Percentiles rank a stretch among this genome's conserved stretches.
phyloP scores from a whole-genome alignment of 2,797 vertebrate genomes.

The Selene dorsalis region DNA sequence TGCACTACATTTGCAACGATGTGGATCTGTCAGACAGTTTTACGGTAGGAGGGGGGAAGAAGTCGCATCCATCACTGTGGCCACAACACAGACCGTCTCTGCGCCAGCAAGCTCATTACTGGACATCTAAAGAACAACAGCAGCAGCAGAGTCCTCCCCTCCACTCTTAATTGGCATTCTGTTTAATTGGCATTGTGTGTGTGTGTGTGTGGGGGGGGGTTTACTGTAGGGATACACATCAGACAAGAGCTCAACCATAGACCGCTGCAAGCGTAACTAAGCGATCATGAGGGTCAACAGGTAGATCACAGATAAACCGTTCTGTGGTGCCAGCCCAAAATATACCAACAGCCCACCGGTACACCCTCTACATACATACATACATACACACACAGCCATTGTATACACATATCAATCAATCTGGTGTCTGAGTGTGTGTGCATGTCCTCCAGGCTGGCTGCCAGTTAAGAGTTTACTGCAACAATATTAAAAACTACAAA shows the following conservation, averaged over 20 bases:
- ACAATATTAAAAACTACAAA: slow-evolving; percentile 52
- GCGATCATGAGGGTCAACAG: too few species aligned
- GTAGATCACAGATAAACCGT: too few species aligned
- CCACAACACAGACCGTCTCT: slow-evolving; percentile 37
- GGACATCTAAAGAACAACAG: slow-evolving; percentile 42
- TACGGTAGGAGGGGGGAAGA: not conserved
- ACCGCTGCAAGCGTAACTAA: too few species aligned
- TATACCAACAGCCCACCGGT: too few species aligned
- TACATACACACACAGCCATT: too few species aligned
- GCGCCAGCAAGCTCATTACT: slow-evolving; percentile 52
- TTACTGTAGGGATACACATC: too few species aligned
- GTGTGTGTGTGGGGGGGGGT: too few species aligned
- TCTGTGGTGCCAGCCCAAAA: too few species aligned
- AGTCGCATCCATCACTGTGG: slow-evolving; percentile 28
- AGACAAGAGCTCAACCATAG: too few species aligned
- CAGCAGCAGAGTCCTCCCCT: slow-evolving; percentile 47
- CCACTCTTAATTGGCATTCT: slow-evolving; percentile 57
- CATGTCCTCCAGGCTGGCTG: slow-evolving; percentile 12
- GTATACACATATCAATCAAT: slow-evolving; percentile 26
- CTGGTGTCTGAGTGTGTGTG: not conserved
- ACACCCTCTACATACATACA: too few species aligned
- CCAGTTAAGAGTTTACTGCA: slow-evolving; percentile 52
- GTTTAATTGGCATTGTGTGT: too few species aligned
- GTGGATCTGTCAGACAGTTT: not conserved
- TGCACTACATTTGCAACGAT: slow-evolving; percentile 9